Percentiles rank a stretch among this genome's conserved stretches.
phyloP scores from a whole-genome alignment of 1,140 invertebrate genomes.

The Halictus rubicundus region DNA sequence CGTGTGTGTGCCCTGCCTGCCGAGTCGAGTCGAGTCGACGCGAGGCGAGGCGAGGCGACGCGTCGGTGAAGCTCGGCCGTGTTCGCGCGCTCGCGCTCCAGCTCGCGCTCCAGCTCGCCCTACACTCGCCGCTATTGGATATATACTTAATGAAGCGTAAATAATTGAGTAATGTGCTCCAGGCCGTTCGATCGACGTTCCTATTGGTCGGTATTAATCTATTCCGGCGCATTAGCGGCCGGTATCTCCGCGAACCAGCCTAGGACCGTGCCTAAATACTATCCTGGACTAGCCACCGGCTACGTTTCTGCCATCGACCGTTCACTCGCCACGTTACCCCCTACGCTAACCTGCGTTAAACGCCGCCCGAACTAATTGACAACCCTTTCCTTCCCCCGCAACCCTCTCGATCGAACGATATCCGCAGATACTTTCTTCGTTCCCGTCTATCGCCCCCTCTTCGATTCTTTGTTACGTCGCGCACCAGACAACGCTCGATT shows the following conservation, averaged over 20 bases:
- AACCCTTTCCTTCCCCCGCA: not conserved
- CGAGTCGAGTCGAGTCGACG: too few relatives aligned
- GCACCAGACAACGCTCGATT: too few relatives aligned
- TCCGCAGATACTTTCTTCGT: not conserved
- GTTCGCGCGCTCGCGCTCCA: slow-evolving; percentile 47
- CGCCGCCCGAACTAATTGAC: slow-evolving; percentile 33
- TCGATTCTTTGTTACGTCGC: too few relatives aligned
- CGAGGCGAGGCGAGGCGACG: slow-evolving; percentile 5
- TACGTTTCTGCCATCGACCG: slow-evolving; percentile 41
- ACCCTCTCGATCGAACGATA: not conserved
- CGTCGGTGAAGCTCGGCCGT: slow-evolving; percentile 56
- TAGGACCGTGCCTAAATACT: slow-evolving; percentile 58
- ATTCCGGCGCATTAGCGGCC: slow-evolving; percentile 80
- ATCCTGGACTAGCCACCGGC: slow-evolving; percentile 47
- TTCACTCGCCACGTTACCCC: not conserved
- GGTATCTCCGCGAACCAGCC: slow-evolving; percentile 71
- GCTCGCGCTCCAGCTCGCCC: slow-evolving; percentile 60
- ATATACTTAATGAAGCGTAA: slow-evolving; percentile 82
- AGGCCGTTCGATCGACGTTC: slow-evolving; percentile 79
- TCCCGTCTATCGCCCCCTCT: too few relatives aligned
- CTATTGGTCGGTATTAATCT: slow-evolving; percentile 81
- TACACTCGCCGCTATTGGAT: slow-evolving; percentile 79
- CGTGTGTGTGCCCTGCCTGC: not conserved
- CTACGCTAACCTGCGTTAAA: slow-evolving; percentile 33
- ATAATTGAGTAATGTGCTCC: slow-evolving; percentile 82